phyloP scores from a whole-genome alignment of 2,113 vertebrate species.

The Ochotona curzoniae region DNA sequence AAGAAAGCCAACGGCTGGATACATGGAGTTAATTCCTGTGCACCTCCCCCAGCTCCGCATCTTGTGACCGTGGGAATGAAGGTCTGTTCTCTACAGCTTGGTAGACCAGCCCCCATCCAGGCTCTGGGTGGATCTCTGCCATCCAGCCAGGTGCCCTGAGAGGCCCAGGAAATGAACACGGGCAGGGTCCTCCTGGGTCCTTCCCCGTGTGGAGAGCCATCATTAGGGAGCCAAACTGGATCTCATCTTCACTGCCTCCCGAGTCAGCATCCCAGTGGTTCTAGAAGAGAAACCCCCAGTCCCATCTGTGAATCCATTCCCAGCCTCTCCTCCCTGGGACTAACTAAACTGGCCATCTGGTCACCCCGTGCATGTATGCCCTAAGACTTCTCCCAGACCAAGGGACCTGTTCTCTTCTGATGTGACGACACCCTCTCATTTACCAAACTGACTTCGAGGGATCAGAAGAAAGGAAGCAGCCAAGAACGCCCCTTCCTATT shows the following conservation, averaged over 20 bases:
- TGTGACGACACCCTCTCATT: background rate
- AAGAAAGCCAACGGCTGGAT: background rate
- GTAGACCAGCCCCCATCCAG: too few species aligned
- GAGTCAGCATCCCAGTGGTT: background rate
- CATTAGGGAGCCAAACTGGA: background rate
- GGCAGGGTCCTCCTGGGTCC: background rate
- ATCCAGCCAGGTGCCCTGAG: background rate
- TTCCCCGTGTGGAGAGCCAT: background rate
- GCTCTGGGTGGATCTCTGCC: background rate
- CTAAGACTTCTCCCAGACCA: background rate
- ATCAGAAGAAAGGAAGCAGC: background rate
- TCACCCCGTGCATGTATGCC: background rate
- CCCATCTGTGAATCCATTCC: background rate
- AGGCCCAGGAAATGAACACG: background rate
- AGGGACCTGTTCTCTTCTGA: background rate
- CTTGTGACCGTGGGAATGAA: background rate
- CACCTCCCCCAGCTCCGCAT: background rate
- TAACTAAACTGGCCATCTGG: conserved; percentile 28
- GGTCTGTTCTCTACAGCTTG: background rate
- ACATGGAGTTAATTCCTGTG: background rate
- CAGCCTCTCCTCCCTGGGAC: background rate
- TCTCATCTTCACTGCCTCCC: background rate
- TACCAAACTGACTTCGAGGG: background rate
- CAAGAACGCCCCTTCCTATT: background rate
- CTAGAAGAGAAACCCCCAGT: background rate